Percentiles rank a stretch among this genome's conserved stretches.
These are phyloP conservation scores for Rhopalosiphum maidis DNA, from an alignment of 1,140 invertebrate genomes.

Conservation along the genomic window DNA sequence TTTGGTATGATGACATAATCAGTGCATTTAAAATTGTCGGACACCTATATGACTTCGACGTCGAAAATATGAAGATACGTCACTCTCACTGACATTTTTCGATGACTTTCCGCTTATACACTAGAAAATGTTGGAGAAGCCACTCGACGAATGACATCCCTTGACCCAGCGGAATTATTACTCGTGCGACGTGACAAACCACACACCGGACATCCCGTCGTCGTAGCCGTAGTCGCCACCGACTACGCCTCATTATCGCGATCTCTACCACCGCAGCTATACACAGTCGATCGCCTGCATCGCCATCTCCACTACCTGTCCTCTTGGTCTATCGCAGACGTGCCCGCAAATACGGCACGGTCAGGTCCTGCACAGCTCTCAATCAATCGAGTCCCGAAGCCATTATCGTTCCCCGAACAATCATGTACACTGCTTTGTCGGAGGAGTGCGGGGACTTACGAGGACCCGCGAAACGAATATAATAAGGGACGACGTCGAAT, in stretches of 20 bases:
- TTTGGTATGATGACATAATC: not conserved
- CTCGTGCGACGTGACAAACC: not conserved
- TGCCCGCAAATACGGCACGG: not conserved
- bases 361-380: not conserved
- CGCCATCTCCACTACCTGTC: not conserved
- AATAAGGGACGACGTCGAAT: slow-evolving; percentile 49
- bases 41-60: not conserved
- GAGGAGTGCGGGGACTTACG: not conserved
- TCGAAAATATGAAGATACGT: not conserved
- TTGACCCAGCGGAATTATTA: not conserved
- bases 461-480: slow-evolving; percentile 42
- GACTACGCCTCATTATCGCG: slow-evolving; percentile 21
- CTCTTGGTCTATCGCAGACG: slow-evolving; percentile 3
- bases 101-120: not conserved
- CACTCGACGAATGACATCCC: slow-evolving; percentile 7
- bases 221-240: not conserved
- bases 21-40: not conserved
- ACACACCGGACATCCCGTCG: not conserved
- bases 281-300: not conserved
- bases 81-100: not conserved
- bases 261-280: not conserved
- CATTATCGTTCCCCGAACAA: slow-evolving; percentile 58
- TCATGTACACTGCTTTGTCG: not conserved
- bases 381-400: slow-evolving; percentile 14
- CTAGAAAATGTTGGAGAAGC: not conserved